A percentile compares a stretch with the other conserved stretches of the same genome.
Evolutionary conservation across 2,888 invertebrate genomes (phyloP).

Genomic region (Drosophila affinis): DNA sequence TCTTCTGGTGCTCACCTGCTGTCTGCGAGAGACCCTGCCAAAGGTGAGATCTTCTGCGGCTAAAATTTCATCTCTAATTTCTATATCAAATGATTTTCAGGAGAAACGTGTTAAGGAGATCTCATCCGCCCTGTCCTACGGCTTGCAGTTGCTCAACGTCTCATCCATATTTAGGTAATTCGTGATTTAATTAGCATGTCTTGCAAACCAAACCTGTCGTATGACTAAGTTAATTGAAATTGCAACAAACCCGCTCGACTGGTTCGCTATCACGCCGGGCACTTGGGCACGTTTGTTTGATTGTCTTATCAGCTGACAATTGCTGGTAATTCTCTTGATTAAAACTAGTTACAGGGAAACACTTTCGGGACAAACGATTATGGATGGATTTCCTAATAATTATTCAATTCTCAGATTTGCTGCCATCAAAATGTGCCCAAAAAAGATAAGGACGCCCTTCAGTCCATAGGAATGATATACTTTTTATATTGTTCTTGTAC

Average conservation of each 20-base stretch:
- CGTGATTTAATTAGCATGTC: conserved; percentile 51
- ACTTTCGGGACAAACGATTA: neutral
- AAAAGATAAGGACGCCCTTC: conserved; percentile 87
- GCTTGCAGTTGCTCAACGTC: conserved; percentile 88
- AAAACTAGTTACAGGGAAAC: conserved; percentile 18
- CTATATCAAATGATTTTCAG: conserved; percentile 65
- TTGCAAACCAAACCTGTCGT: conserved; percentile 75
- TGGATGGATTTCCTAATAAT: conserved; percentile 1
- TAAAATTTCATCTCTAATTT: neutral
- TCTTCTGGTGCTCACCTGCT: conserved; percentile 89
- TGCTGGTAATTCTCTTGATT: conserved; percentile 13
- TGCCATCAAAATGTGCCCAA: conserved; percentile 87
- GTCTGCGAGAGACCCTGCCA: conserved; percentile 93
- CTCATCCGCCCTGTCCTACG: conserved; percentile 87
- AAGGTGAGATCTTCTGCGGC: conserved; percentile 84
- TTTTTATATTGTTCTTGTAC: conserved; percentile 97
- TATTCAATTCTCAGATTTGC: conserved; percentile 85
- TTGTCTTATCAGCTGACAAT: conserved; percentile 52
- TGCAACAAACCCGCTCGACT: conserved; percentile 12
- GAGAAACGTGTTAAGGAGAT: conserved; percentile 89
- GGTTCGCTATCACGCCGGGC: conserved; percentile 16
- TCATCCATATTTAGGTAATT: conserved; percentile 84
- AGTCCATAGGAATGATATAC: conserved; percentile 89
- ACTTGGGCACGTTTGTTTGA: conserved; percentile 33
- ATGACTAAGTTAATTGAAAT: conserved; percentile 26